A percentile compares a stretch with the other conserved stretches of the same genome.
phyloP scores from a whole-genome alignment of 2,888 invertebrate species.

The Xestia ashworthii region DNA sequence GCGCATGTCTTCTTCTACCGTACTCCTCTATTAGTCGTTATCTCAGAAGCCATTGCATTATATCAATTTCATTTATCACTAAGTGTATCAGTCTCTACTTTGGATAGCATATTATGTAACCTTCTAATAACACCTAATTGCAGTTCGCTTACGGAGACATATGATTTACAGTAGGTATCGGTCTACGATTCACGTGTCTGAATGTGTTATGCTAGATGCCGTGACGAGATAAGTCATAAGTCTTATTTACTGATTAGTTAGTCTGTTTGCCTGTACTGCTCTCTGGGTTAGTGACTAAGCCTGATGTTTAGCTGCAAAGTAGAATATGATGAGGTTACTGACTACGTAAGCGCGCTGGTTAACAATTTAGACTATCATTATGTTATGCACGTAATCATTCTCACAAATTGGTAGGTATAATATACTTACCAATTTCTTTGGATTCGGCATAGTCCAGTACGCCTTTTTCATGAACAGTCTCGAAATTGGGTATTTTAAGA shows the following conservation, averaged over 20 bases:
- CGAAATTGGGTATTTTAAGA: too few species aligned
- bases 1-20: not conserved
- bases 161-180: constrained; percentile 12
- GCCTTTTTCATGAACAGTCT: too few species aligned
- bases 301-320: not conserved
- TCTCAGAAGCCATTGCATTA: not conserved
- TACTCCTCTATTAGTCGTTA: not conserved
- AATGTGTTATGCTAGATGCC: constrained; percentile 29
- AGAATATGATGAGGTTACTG: not conserved
- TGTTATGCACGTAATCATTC: not conserved
- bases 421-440: too few species aligned
- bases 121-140: constrained; percentile 10
- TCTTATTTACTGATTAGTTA: constrained; percentile 12
- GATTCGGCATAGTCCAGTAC: too few species aligned
- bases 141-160: constrained; percentile 12
- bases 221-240: constrained; percentile 45
- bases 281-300: not conserved
- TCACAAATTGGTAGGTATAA: not conserved
- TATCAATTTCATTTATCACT: not conserved
- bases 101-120: not conserved
- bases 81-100: not conserved
- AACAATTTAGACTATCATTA: not conserved
- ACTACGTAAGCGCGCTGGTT: not conserved
- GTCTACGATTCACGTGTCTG: constrained; percentile 24
- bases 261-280: not conserved